Base-by-base conservation (phyloP, 2,888 invertebrate species). In the Podotricha telesiphe region DNA sequence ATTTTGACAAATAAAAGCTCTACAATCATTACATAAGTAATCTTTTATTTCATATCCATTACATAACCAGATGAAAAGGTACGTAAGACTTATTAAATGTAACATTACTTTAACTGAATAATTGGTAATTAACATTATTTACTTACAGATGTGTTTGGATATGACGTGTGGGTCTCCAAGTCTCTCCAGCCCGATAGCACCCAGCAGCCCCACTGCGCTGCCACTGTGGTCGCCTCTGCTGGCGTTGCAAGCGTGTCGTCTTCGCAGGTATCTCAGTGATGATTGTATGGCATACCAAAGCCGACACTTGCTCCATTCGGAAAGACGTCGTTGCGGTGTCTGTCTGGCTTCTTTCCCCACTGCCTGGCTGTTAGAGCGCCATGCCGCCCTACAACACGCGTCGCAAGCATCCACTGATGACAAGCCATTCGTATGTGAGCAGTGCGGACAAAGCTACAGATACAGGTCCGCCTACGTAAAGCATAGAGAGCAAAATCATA, bases 371-470 rank as follows among this genome's bases (percentile, higher is more conserved):
- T 91, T 97, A 64, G 97, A 97, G 84, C 96, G 97, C 76, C 97
- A 97, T 86, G 96, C 97, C 0, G 95, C 97, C 0, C 89, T 98
- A 20, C 97, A 97, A 82, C 97, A 97, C 86, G 96, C 97, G 69
- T 96, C 82, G 78, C 94, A 82, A 81, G 85, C 86, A 87, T 93
- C 80, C 37, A 94, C 94, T 82, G 96, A 97, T 82, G 97, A 97
- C 85, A 98, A 97, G 81, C 97, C 97, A 15, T 97, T 97, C 88
- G 97, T 97, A 51, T 98, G 97, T 89, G 97, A 97, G 81, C 97
- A 97, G 84, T 98, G 97, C 86, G 97, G 97, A 6, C 97, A 98
- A 82, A 96, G 97, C 80, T 98, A 98, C 90, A 95, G 96, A 76
- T 98, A 97, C 86, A 94, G 97, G 70, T 97, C 97, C 50, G 97